phyloP scores from a whole-genome alignment of 2,888 invertebrate species.

The Yponomeuta malinellus region DNA sequence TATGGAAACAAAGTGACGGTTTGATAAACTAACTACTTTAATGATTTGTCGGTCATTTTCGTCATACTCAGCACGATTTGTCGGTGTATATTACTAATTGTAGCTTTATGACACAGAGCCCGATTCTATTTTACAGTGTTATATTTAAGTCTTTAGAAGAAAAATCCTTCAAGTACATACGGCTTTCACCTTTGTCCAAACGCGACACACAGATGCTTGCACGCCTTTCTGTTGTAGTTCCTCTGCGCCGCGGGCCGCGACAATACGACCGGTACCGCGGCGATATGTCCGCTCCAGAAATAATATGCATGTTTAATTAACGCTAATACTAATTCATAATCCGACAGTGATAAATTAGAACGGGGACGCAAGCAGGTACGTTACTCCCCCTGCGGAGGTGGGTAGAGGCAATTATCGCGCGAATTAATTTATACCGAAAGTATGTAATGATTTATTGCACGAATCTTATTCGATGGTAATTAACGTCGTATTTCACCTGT shows the following conservation, averaged over 20 bases:
- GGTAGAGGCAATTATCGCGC: constrained; percentile 61
- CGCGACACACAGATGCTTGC: too few species aligned
- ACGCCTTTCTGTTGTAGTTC: not conserved
- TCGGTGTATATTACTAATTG: too few species aligned
- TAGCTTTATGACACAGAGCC: too few species aligned
- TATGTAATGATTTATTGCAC: constrained; percentile 64
- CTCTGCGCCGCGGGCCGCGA: constrained; percentile 22
- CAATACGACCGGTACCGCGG: constrained; percentile 21
- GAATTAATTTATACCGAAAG: constrained; percentile 69
- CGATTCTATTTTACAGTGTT: too few species aligned
- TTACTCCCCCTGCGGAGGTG: not conserved
- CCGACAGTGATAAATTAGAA: constrained; percentile 72
- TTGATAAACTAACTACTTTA: too few species aligned
- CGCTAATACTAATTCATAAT: constrained; percentile 71
- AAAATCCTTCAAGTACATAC: too few species aligned
- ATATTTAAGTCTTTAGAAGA: too few species aligned
- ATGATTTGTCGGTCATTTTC: too few species aligned
- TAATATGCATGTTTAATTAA: constrained; percentile 72
- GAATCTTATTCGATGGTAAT: constrained; percentile 41
- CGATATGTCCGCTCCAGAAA: constrained; percentile 51
- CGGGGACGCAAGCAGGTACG: constrained; percentile 64
- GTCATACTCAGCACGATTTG: too few species aligned
- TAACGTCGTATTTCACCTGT: constrained; percentile 60
- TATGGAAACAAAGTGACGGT: too few species aligned
- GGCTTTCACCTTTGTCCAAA: too few species aligned